A percentile compares a stretch with the other conserved stretches of the same genome.
These are phyloP conservation scores for Drosophila nikananu DNA, from an alignment of 1,140 invertebrate species.

Conservation along the genomic window DNA sequence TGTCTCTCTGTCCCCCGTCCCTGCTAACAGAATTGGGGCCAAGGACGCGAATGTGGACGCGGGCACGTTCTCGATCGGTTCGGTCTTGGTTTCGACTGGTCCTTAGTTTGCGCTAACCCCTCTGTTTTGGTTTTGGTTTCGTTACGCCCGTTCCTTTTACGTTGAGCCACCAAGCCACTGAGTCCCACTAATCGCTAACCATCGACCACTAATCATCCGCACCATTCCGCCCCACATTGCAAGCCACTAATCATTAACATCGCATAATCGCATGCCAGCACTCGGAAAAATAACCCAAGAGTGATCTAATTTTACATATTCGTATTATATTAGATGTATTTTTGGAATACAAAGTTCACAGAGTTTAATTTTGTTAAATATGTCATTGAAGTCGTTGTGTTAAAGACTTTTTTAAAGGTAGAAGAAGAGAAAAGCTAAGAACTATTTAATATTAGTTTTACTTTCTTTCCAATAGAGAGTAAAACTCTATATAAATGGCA, in stretches of 20 bases:
- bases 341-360: too few species aligned
- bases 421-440: too few species aligned
- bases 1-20: slow-evolving; percentile 42
- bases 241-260: slow-evolving; percentile 45
- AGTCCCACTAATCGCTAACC: slow-evolving; percentile 69
- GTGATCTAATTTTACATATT: neutral
- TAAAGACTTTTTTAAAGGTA: too few species aligned
- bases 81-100: slow-evolving; percentile 35
- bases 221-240: slow-evolving; percentile 71
- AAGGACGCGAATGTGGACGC: slow-evolving; percentile 6
- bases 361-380: too few species aligned
- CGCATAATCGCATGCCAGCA: slow-evolving; percentile 54
- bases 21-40: slow-evolving; percentile 34
- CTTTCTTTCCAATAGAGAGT: too few species aligned
- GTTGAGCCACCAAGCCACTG: slow-evolving; percentile 41
- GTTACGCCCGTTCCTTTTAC: slow-evolving; percentile 30
- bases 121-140: slow-evolving; percentile 45
- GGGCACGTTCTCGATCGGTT: slow-evolving; percentile 6
- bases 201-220: slow-evolving; percentile 63
- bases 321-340: too few species aligned
- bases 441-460: too few species aligned
- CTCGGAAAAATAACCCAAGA: slow-evolving; percentile 8
- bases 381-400: too few species aligned
- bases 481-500: neutral
- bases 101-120: slow-evolving; percentile 60